phyloP scores from a whole-genome alignment of 2,797 vertebrate species.

The Leontopithecus rosalia region DNA sequence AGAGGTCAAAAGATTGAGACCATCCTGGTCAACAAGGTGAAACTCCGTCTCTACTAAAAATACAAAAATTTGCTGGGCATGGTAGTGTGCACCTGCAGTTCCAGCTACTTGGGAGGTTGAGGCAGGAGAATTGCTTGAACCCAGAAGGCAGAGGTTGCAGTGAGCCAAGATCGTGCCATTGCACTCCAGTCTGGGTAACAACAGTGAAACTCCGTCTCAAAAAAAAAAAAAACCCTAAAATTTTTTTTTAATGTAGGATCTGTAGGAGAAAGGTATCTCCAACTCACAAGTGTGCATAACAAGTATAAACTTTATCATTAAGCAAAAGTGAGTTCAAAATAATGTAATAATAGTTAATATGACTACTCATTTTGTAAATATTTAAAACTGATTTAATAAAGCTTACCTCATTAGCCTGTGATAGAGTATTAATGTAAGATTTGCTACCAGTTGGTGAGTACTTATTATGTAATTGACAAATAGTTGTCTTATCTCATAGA shows the following conservation, averaged over 20 bases:
- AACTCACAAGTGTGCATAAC: neutral
- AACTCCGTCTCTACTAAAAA: too few relatives aligned
- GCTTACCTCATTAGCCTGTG: neutral
- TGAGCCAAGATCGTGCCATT: too few relatives aligned
- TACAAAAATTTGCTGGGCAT: too few relatives aligned
- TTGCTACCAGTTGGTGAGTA: neutral
- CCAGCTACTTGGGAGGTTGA: too few relatives aligned
- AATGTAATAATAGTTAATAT: neutral
- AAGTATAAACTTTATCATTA: neutral
- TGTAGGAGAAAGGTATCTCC: neutral
- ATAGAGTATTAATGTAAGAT: neutral
- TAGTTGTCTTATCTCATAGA: neutral
- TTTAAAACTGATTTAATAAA: slow-evolving; percentile 21
- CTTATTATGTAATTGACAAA: neutral
- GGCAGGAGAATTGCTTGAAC: too few relatives aligned
- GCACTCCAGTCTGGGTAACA: too few relatives aligned
- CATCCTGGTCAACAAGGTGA: too few relatives aligned
- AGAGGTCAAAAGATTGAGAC: too few relatives aligned
- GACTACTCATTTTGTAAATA: neutral
- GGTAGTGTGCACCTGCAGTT: too few relatives aligned
- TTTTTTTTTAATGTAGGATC: neutral
- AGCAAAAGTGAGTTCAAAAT: neutral
- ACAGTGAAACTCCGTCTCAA: too few relatives aligned
- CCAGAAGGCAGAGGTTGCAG: too few relatives aligned
- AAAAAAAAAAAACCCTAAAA: too few relatives aligned